These are phyloP conservation scores for Palaemon carinicauda DNA, from an alignment of 1,140 invertebrate species.

Conservation along the genomic window DNA sequence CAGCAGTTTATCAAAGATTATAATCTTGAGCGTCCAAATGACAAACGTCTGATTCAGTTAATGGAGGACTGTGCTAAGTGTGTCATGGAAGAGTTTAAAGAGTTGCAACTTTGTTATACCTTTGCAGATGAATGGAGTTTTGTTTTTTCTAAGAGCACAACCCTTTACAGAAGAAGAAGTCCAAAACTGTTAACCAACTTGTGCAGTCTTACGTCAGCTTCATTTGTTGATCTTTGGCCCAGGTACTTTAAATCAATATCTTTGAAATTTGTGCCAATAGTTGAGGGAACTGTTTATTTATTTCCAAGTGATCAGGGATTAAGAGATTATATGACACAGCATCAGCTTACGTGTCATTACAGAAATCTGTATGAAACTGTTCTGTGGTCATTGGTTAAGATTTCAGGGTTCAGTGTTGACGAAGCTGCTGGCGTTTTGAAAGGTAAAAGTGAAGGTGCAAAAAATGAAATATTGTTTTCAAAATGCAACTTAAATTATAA, in stretches of 20 bases:
- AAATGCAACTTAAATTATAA: conserved; percentile 96
- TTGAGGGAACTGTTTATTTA: conserved; percentile 41
- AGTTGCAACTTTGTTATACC: conserved; percentile 86
- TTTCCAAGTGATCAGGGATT: conserved; percentile 70
- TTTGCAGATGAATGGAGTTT: conserved; percentile 98
- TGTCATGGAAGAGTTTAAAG: conserved; percentile 88
- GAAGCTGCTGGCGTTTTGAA: conserved; percentile 80
- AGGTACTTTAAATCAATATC: conserved; percentile 84
- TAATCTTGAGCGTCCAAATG: conserved; percentile 92
- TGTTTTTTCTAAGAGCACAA: conserved; percentile 66
- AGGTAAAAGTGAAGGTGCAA: conserved; percentile 87
- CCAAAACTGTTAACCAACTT: conserved; percentile 64
- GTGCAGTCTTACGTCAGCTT: conserved; percentile 84
- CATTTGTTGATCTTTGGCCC: conserved; percentile 90
- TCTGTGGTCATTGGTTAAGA: conserved; percentile 89
- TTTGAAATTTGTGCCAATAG: conserved; percentile 70
- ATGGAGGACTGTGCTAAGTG: conserved; percentile 85
- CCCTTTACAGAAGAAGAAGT: conserved; percentile 47
- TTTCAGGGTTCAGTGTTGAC: conserved; percentile 75
- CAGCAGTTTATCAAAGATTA: conserved; percentile 75
- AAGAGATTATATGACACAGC: conserved; percentile 92
- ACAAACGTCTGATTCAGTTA: conserved; percentile 78
- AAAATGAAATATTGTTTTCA: conserved; percentile 93
- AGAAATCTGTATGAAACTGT: conserved; percentile 97
- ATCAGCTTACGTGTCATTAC: conserved; percentile 97